Evolutionary conservation across 2,888 invertebrate species (phyloP), one percentile per base, ranked within the genome.

Genomic region (Xestia rhomboidea): DNA sequence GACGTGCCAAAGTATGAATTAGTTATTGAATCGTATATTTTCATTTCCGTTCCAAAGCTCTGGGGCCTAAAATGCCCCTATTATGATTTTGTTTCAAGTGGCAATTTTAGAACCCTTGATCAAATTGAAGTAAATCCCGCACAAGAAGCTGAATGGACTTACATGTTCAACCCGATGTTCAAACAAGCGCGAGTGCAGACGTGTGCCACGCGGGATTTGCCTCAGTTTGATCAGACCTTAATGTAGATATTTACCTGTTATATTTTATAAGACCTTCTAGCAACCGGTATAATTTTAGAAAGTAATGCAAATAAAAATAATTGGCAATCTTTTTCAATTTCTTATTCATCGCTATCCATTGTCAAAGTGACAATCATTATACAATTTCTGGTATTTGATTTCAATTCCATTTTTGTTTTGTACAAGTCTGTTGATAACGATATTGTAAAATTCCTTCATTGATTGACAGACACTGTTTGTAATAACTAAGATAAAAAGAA

Each of bases 1-100:
- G 44, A 62, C n/a, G 82, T 83, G 82, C 84, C 82, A 83, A 84
- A 76, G 30, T 84, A 76, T 57, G n/a, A 49, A 15, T 74, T 51
- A 73, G 49, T 57, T 68, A 38, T 60, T 60, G n/a, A 44, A 54
- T 80, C 6, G 68, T 82, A 76, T 80, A 62, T 66, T 76, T 76
- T 44, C 34, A 69, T 57, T 41, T 41, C n/a, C 41, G 21, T 41
- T 64, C n/a, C 18, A 41, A 64, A n/a, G 41, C 15, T 64, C 41
- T 64, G 41, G 41, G 8, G 41, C 10, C 8, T 41, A 41, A 41
- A 41, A 41, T 34, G 34, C 34, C 34, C 5, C 34, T 34, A 34
- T 34, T 34, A 34, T 34, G 34, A 34, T 34, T 34, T 4, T 34
- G 34, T 34, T 34, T 34, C 1, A 34, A 34, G 4, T 38, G 5